A percentile compares a stretch with the other conserved stretches of the same genome.
Conservation (phyloP, 2,797 vertebrate genomes). For the Premnoplex brunnescens region DNA sequence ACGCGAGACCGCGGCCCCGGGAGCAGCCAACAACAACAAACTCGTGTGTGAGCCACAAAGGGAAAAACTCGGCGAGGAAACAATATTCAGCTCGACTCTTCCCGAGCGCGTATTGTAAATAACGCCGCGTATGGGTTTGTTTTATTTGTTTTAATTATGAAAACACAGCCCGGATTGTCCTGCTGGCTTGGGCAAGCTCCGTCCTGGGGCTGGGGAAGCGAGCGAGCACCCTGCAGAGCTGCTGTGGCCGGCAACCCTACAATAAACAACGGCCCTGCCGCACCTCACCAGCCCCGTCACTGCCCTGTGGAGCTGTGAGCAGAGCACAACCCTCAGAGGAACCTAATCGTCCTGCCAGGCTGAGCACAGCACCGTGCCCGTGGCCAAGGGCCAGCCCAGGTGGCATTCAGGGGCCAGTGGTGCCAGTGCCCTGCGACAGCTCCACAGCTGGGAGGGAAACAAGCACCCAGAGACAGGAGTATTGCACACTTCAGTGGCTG, state of each 20-base stretch:
- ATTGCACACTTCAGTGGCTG: background rate
- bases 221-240: background rate
- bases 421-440: background rate
- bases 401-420: background rate
- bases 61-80: slow-evolving; percentile 31
- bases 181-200: background rate
- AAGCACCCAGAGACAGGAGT: background rate
- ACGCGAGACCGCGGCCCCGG: background rate
- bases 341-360: accelerated
- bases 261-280: background rate
- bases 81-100: slow-evolving; percentile 20
- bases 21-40: slow-evolving; percentile 65
- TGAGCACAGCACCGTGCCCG: background rate
- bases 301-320: background rate
- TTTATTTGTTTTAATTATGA: slow-evolving; percentile 50
- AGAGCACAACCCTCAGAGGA: background rate
- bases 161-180: slow-evolving; percentile 44
- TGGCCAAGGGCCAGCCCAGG: background rate
- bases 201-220: background rate
- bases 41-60: slow-evolving; percentile 20
- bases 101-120: background rate
- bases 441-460: background rate
- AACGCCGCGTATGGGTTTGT: background rate
- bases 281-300: background rate
- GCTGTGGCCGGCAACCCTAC: background rate